Evolutionary conservation across 2,797 vertebrate species (phyloP).

Genomic region (Nannoperca australis): DNA sequence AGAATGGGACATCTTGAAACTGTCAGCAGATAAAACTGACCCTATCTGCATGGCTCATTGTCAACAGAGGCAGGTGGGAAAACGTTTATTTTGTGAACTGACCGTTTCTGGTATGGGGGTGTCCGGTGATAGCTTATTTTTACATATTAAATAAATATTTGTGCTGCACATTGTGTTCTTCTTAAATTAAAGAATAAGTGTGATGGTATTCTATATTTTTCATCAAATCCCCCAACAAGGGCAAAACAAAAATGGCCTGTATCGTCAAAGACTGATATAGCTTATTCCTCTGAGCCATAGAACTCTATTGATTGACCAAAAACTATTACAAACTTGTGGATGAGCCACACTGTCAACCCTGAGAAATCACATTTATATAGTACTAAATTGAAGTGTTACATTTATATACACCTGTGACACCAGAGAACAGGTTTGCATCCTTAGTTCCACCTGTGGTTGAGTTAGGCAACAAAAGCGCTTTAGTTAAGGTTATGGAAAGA

Average conservation of each 20-base stretch:
- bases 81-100: not conserved
- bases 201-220: constrained; percentile 1
- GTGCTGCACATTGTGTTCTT: not conserved
- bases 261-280: not conserved
- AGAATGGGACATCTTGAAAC: constrained; percentile 33
- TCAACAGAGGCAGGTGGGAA: not conserved
- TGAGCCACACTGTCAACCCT: not conserved
- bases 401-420: too few relatives aligned
- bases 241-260: constrained; percentile 12
- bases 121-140: constrained; percentile 21
- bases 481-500: constrained; percentile 14
- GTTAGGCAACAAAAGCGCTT: constrained; percentile 5
- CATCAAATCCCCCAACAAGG: constrained; percentile 12
- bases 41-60: constrained; percentile 10
- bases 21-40: constrained; percentile 29
- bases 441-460: too few relatives aligned
- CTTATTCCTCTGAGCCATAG: not conserved
- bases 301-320: not conserved
- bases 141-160: constrained; percentile 8
- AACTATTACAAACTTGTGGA: not conserved
- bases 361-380: not conserved
- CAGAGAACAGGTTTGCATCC: too few relatives aligned
- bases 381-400: too few relatives aligned
- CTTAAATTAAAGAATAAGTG: constrained; percentile 2
- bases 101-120: not conserved